A percentile compares a stretch with the other conserved stretches of the same genome.
These are phyloP conservation scores for Agrochola lota DNA, from an alignment of 2,888 invertebrate genomes.

Conservation along the genomic window DNA sequence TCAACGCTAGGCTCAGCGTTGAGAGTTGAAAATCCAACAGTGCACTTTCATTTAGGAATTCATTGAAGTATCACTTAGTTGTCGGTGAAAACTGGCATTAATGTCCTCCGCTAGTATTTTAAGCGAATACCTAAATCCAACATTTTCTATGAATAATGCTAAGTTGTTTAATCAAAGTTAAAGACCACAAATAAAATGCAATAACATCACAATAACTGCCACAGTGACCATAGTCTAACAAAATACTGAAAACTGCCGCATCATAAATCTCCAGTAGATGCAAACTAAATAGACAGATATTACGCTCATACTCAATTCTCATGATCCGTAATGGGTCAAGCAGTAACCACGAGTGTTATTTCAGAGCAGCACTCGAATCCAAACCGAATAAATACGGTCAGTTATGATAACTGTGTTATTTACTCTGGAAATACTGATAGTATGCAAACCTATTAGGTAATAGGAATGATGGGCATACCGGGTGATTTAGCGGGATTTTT, in stretches of 20 bases:
- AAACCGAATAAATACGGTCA: slow-evolving; percentile 30
- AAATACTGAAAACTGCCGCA: not conserved
- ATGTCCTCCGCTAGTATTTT: not conserved
- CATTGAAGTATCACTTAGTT: too few relatives aligned
- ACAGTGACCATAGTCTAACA: not conserved
- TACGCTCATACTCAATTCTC: slow-evolving; percentile 11
- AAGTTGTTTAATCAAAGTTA: not conserved
- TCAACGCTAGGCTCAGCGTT: too few relatives aligned
- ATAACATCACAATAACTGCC: not conserved
- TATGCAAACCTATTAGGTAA: slow-evolving; percentile 28
- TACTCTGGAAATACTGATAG: slow-evolving; percentile 33
- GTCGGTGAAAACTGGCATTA: too few relatives aligned
- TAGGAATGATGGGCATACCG: not conserved
- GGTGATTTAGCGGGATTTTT: not conserved
- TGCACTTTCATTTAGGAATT: too few relatives aligned
- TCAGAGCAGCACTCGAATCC: slow-evolving; percentile 41
- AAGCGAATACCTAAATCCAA: not conserved
- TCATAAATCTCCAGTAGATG: slow-evolving; percentile 9
- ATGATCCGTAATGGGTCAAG: slow-evolving; percentile 45
- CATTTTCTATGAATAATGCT: not conserved
- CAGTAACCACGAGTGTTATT: slow-evolving; percentile 52
- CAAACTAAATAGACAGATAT: slow-evolving; percentile 12
- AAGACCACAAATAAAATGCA: not conserved
- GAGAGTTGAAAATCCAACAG: too few relatives aligned
- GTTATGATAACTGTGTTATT: slow-evolving; percentile 54